These are phyloP conservation scores for Bovichtus diacanthus DNA, from an alignment of 2,797 vertebrate species.

Conservation along the genomic window DNA sequence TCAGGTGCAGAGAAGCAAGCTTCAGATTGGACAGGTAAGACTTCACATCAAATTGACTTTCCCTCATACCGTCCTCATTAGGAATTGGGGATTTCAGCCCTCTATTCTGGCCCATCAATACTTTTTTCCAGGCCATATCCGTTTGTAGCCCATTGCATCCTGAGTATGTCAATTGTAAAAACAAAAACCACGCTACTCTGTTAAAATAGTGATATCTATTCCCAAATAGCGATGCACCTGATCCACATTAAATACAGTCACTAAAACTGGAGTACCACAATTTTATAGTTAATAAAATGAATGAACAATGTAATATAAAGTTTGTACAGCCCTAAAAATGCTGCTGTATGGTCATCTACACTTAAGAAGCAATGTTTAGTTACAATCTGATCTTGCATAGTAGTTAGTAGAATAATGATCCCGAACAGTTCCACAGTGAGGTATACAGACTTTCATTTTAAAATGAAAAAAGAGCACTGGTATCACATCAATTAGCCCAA, in stretches of 20 bases:
- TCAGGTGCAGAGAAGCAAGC: constrained; percentile 22
- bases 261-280: not conserved
- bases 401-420: not conserved
- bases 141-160: not conserved
- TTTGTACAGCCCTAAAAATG: not conserved
- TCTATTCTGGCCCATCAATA: not conserved
- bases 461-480: not conserved
- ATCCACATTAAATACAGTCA: not conserved
- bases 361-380: not conserved
- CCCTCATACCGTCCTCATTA: not conserved
- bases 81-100: not conserved
- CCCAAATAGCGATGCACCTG: not conserved
- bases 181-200: too few species aligned
- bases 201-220: not conserved
- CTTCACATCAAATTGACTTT: not conserved
- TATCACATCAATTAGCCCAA: not conserved
- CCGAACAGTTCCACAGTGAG: not conserved
- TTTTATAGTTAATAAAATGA: too few species aligned
- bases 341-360: not conserved
- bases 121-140: not conserved
- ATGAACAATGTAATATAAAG: not conserved
- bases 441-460: not conserved
- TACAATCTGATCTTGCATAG: not conserved
- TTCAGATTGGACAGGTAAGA: constrained; percentile 52
- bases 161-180: not conserved